Evolutionary conservation across 2,113 vertebrate species (phyloP).

Genomic region (Lucifuga dentata): DNA sequence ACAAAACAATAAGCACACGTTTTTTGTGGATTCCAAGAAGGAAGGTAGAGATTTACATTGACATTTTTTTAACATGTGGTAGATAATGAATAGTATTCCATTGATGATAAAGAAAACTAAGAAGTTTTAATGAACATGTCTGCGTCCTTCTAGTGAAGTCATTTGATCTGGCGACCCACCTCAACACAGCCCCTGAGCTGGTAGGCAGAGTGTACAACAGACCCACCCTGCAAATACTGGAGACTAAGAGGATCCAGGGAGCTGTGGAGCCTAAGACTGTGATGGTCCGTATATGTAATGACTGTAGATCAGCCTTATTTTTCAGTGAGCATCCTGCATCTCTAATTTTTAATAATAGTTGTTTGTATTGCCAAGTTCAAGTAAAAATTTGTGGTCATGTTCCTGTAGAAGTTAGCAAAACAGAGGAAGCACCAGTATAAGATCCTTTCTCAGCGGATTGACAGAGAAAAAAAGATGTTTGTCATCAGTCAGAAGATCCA

Average conservation of each 20-base stretch:
- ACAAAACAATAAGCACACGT: slow-evolving; percentile 86
- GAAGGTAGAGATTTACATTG: slow-evolving; percentile 88
- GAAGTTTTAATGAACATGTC: background rate
- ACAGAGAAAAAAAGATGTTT: slow-evolving; percentile 93
- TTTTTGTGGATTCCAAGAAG: slow-evolving; percentile 90
- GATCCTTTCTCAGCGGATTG: slow-evolving; percentile 92
- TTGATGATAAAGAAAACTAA: background rate
- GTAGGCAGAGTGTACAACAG: slow-evolving; percentile 91
- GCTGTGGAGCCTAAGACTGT: slow-evolving; percentile 65
- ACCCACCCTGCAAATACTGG: slow-evolving; percentile 88
- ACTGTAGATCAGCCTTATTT: background rate
- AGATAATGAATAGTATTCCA: background rate
- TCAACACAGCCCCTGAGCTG: slow-evolving; percentile 89
- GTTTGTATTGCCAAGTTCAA: background rate
- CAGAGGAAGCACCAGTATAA: slow-evolving; percentile 88
- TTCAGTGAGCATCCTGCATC: background rate
- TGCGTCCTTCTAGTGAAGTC: slow-evolving; percentile 81
- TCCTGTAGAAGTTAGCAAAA: slow-evolving; percentile 84
- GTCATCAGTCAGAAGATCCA: slow-evolving; percentile 95
- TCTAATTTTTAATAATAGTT: background rate
- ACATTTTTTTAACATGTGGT: no score
- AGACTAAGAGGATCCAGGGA: slow-evolving; percentile 87
- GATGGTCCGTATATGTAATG: slow-evolving; percentile 76
- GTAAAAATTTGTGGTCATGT: background rate
- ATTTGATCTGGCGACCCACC: slow-evolving; percentile 89